Evolutionary conservation across 2,888 invertebrate genomes (phyloP).

Genomic region (Epistrophe grossulariae): DNA sequence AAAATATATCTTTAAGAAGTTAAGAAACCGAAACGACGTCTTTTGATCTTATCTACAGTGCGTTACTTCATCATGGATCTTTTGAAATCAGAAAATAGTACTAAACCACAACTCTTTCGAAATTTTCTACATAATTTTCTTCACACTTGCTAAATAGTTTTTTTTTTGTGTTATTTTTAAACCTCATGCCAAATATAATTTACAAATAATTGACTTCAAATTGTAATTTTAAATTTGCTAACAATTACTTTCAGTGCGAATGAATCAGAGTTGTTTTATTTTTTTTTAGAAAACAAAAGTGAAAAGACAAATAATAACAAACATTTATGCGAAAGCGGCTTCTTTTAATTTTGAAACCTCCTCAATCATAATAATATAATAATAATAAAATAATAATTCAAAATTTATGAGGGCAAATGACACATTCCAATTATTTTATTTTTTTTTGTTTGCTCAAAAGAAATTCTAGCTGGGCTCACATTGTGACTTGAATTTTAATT

Average conservation of each 20-base stretch:
- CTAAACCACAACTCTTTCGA: conserved; percentile 31
- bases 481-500: conserved; percentile 23
- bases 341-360: conserved; percentile 17
- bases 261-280: conserved; percentile 35
- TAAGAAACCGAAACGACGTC: background rate
- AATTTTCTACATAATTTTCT: conserved; percentile 48
- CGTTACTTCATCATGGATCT: conserved; percentile 36
- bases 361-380: background rate
- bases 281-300: conserved; percentile 54
- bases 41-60: background rate
- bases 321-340: background rate
- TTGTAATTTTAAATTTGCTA: conserved; percentile 29
- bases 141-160: conserved; percentile 15
- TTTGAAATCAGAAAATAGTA: conserved; percentile 1
- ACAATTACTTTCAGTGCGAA: background rate
- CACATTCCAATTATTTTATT: conserved; percentile 28
- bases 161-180: background rate
- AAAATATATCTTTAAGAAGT: background rate
- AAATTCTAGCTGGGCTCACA: conserved; percentile 7
- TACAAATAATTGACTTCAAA: conserved; percentile 37
- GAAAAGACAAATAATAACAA: conserved; percentile 9
- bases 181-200: conserved; percentile 27
- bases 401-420: conserved; percentile 35
- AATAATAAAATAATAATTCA: conserved; percentile 19
- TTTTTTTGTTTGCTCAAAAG: conserved; percentile 6